Base-by-base conservation (phyloP, 92 coral and sea anemone genomes). In the Epizoanthus rinbou region DNA sequence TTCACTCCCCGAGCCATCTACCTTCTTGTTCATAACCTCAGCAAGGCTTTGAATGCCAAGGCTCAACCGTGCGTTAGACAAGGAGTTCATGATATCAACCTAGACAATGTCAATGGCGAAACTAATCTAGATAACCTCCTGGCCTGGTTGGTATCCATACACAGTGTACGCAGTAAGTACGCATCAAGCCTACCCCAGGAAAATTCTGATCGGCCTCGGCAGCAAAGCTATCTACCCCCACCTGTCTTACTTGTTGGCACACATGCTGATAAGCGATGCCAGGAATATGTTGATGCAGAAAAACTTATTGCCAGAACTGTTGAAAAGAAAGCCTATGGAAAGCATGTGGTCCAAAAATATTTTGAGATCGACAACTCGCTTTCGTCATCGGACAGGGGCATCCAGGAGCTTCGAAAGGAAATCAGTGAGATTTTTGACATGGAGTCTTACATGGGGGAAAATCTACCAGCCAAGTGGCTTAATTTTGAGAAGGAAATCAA, bases 71-170 rank as follows among this genome's bases (percentile, higher is more conserved):
- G 81, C 3, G 43, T 72, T 11, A 63, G 68, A 71, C 82, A 22
- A 15, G 86, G 82, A 52, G 74, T 45, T 1, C 76, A 45, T 8
- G 43, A 47, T 6, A 22, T 50, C 35, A 73, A 31, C 6, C 33
- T 87, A 74, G 57, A 66, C 57, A 87, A 87, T 73, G 24, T 45
- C 10, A 73, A 70, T 0, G 35, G 76, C 19, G 90, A 87, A 68
- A 87, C 90, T 21, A 87, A 87, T 60, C 58, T 87, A 74, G 82
- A 87, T 35, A 75, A 67, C 79, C 56, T 87, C 6, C 39, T 53
- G 74, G 82, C 90, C 25, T 87, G 90, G 90, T 35, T 87, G 84
- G 87, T 82, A 18, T 87, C 90, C 18, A 59, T 87, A 6, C 87
- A 87, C 83, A 87, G 90, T 41, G 60, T 87, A 17, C 74, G 90